These are phyloP conservation scores for Drosophila glabriapex DNA, from an alignment of 2,888 invertebrate genomes.

Conservation along the genomic window DNA sequence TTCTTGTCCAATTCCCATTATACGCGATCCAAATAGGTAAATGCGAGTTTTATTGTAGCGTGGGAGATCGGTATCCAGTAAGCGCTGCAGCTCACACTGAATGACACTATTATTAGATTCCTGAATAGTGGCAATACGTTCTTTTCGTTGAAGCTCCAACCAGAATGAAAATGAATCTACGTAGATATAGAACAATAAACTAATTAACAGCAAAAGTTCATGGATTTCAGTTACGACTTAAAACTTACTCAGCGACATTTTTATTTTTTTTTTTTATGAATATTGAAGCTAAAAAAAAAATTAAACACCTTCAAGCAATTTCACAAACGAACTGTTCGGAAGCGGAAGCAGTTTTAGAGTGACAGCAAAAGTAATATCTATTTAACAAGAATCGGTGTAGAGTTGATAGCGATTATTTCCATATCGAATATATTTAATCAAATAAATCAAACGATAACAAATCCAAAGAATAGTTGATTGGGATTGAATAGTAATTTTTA, in stretches of 20 bases:
- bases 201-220: neutral
- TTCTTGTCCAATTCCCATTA: slow-evolving; percentile 22
- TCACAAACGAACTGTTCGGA: neutral
- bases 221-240: neutral
- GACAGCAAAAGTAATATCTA: neutral
- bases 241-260: slow-evolving; percentile 26
- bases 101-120: neutral
- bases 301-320: neutral
- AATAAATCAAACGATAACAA: neutral
- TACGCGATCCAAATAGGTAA: slow-evolving; percentile 32
- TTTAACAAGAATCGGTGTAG: neutral
- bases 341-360: neutral
- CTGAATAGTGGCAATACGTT: slow-evolving; percentile 3
- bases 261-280: slow-evolving; percentile 11
- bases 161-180: slow-evolving; percentile 15
- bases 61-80: neutral
- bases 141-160: neutral
- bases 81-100: neutral
- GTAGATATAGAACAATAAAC: neutral
- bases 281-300: neutral
- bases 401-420: neutral
- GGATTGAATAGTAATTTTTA: neutral
- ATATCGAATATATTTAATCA: neutral
- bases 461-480: neutral
- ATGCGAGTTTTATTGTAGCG: neutral